Evolutionary conservation across 1,140 invertebrate species (phyloP).

Genomic region (Trinorchestia longiramus): DNA sequence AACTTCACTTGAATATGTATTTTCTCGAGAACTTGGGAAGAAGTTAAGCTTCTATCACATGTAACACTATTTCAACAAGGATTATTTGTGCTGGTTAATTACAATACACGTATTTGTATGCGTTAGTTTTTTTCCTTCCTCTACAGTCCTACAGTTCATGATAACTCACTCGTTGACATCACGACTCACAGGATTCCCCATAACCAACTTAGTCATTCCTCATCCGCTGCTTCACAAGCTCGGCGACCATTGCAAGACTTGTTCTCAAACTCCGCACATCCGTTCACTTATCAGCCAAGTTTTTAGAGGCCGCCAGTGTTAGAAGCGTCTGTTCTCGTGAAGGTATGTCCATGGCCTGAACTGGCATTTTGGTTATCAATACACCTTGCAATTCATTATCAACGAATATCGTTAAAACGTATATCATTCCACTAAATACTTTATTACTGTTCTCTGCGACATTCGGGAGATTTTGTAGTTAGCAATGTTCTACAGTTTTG

Average conservation of each 20-base stretch:
- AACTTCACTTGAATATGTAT: no score
- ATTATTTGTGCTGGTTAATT: no score
- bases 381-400: not conserved
- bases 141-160: not conserved
- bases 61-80: no score
- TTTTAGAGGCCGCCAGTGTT: not conserved
- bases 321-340: not conserved
- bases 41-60: no score
- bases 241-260: not conserved
- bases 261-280: not conserved
- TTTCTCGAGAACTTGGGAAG: no score
- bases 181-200: not conserved
- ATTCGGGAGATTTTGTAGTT: no score
- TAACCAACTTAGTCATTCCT: not conserved
- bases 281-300: not conserved
- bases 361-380: not conserved
- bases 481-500: no score
- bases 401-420: no score
- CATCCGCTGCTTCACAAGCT: not conserved
- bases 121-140: not conserved
- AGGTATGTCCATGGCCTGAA: not conserved
- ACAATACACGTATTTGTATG: not conserved
- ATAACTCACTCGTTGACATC: not conserved
- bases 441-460: no score
- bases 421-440: no score